Conservation (phyloP, 2,888 invertebrate species). For the Andrena flavipes region DNA sequence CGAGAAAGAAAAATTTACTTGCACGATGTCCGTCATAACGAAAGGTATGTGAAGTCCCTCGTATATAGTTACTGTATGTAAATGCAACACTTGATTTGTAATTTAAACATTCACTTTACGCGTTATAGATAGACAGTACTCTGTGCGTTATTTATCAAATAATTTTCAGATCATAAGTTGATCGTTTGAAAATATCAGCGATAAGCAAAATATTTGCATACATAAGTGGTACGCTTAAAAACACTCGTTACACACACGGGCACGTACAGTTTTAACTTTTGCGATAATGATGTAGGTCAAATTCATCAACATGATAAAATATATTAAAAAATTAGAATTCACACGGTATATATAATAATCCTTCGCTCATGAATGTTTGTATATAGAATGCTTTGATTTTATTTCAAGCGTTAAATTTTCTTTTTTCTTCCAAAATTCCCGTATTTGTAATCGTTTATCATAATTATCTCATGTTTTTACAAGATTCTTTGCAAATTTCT, state of each 20-base stretch:
- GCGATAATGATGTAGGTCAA: not conserved
- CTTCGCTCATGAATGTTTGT: too few relatives aligned
- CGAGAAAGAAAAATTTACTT: not conserved
- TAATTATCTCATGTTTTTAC: not conserved
- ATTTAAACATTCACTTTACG: not conserved
- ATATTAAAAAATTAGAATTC: not conserved
- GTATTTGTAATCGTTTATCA: not conserved
- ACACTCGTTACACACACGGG: too few relatives aligned
- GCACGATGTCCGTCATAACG: slow-evolving; percentile 60
- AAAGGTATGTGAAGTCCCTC: slow-evolving; percentile 62
- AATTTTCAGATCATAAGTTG: not conserved
- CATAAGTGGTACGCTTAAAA: not conserved
- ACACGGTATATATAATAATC: too few relatives aligned
- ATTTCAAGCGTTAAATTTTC: not conserved
- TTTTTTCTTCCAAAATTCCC: not conserved
- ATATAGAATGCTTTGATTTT: too few relatives aligned
- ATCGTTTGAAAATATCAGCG: too few relatives aligned
- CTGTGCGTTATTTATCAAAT: not conserved
- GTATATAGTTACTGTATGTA: not conserved
- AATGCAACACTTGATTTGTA: not conserved
- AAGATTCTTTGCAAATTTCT: not conserved
- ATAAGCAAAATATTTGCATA: not conserved
- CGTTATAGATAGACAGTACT: not conserved
- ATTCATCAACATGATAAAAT: not conserved
- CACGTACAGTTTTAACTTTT: not conserved